phyloP scores from a whole-genome alignment of 1,140 invertebrate genomes.

The Macrobrachium rosenbergii region DNA sequence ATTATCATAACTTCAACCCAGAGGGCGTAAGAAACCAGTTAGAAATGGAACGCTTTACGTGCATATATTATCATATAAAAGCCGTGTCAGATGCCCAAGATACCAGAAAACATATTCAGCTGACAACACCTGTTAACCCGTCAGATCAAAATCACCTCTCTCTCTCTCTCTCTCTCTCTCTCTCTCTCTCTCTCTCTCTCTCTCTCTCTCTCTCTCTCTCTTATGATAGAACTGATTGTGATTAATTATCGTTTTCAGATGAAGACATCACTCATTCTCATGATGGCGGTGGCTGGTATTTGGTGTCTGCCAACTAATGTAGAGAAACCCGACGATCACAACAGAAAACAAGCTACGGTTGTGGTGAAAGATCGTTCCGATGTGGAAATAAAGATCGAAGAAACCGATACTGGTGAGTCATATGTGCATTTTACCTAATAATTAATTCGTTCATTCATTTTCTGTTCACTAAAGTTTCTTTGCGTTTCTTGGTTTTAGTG shows the following conservation, averaged over 20 bases:
- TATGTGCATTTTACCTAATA: too few relatives aligned
- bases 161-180: conserved; percentile 25
- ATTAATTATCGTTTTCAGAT: neutral
- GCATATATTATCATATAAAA: too few relatives aligned
- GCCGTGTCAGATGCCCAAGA: too few relatives aligned
- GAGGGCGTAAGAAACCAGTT: too few relatives aligned
- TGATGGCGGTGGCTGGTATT: neutral
- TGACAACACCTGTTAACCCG: neutral
- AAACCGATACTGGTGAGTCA: too few relatives aligned
- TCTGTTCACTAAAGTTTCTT: too few relatives aligned
- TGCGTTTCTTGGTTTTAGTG: too few relatives aligned
- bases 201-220: conserved; percentile 16
- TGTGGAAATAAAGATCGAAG: too few relatives aligned
- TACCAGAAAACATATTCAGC: neutral
- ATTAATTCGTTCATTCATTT: too few relatives aligned
- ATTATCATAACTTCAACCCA: too few relatives aligned
- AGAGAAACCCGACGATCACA: neutral
- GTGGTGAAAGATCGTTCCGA: too few relatives aligned
- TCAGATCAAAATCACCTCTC: neutral
- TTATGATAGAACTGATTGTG: neutral
- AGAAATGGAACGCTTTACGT: too few relatives aligned
- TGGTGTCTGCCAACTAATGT: conserved; percentile 14
- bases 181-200: conserved; percentile 38
- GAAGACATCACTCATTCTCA: neutral
- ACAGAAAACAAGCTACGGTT: neutral